A percentile compares a stretch with the other conserved stretches of the same genome.
Conservation (phyloP, 2,113 vertebrate species). For the Cyprinus carpio region DNA sequence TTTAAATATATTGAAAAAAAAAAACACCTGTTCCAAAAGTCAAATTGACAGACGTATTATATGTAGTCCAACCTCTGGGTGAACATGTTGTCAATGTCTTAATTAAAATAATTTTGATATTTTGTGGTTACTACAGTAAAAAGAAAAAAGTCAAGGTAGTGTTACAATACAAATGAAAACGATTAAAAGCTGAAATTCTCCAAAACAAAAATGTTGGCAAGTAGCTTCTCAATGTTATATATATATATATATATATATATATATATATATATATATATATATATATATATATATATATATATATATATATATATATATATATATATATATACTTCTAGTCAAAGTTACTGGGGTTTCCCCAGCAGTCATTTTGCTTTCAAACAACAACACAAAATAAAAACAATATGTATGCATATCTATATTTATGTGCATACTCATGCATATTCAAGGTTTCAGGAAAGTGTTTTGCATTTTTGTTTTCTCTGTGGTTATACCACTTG, state of each 20-base stretch:
- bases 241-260: no score
- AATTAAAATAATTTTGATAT: not conserved
- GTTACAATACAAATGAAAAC: not conserved
- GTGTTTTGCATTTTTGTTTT: not conserved
- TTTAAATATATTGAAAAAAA: not conserved
- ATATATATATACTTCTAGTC: no score
- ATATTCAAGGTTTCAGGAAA: not conserved
- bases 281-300: no score
- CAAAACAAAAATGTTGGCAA: no score
- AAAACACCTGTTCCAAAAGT: not conserved
- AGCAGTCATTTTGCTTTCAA: not conserved
- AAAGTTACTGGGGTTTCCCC: no score
- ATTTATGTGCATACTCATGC: not conserved
- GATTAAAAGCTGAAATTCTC: not conserved
- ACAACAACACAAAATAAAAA: not conserved
- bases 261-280: no score
- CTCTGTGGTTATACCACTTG: not conserved
- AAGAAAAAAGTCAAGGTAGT: not conserved
- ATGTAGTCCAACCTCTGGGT: not conserved
- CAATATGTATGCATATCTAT: not conserved
- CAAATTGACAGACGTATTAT: not conserved
- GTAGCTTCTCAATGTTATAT: no score
- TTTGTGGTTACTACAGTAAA: not conserved
- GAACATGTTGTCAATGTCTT: not conserved
- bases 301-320: no score